Base-by-base conservation (phyloP, 2,797 vertebrate genomes). In the Mycteria americana region DNA sequence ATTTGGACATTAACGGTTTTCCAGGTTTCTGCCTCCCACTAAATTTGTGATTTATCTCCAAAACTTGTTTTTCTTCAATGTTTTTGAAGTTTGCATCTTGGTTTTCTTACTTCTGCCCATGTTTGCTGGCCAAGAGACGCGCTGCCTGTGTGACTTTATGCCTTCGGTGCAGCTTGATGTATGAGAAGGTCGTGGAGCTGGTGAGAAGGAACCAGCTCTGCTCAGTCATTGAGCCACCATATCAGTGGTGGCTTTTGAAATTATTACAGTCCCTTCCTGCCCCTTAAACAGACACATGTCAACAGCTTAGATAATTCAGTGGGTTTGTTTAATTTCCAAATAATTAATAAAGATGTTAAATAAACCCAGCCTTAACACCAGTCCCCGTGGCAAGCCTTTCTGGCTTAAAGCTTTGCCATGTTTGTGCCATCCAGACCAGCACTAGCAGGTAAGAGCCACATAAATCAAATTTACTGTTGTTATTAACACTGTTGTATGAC, bases 381-480 rank as follows among this genome's bases (percentile, higher is more conserved):
- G 7, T 23, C 39, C 39, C 43, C 1, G 1, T 10, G 45, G 53
- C 1, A 10, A 28, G 25, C 27, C 31, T 79, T 53, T 73, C 18
- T 1, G 5, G 48, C 53, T 67, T 69, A 70, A 53, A 11, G 6
- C 57, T 94, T 54, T 57, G 62, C 63, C 10, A 4, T 31, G 18
- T 74, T 48, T 37, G 21, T 83, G 41, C 77, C 63, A 62, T 59
- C 46, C 30, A 33, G 56, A 74, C 54, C 16, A 59, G 70, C 87
- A 33, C 60, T 51, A 67, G 63, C 53, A 93, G 72, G 93, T 84
- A 95, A 97, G 74, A 88, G 77, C 39, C 16, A 15, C 6, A 4
- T 80, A 96, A 97, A 95, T 94, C 86, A 95, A 93, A 94, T 95
- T 90, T 91, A 83, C 35, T 90, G 68, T 85, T 95, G 70, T 80